Percentiles rank a stretch among this genome's conserved stretches.
Evolutionary conservation across 1,140 invertebrate genomes (phyloP).

Genomic region (Atta colombica): DNA sequence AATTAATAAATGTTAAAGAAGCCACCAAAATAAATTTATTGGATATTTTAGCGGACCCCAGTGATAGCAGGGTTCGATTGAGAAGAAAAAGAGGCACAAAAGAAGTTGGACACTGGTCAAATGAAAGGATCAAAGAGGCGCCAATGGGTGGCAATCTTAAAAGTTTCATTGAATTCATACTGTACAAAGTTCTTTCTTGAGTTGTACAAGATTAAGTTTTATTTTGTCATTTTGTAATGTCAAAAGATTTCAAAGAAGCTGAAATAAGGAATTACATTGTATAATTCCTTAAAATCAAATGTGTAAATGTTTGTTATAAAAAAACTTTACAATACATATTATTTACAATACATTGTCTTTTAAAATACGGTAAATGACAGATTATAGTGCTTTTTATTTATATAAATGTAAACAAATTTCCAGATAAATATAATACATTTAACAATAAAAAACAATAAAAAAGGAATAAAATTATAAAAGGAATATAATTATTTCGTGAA

Average conservation of each 20-base stretch:
- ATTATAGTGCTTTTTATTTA: conserved; percentile 4
- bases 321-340: neutral
- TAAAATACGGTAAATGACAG: neutral
- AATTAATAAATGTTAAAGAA: conserved; percentile 5
- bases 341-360: neutral
- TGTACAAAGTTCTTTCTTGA: conserved; percentile 41
- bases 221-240: neutral
- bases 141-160: conserved; percentile 64
- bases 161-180: conserved; percentile 65
- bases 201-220: neutral
- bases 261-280: neutral
- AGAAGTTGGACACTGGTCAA: conserved; percentile 66
- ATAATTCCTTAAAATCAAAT: neutral
- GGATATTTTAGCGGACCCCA: conserved; percentile 38
- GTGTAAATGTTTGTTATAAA: conserved; percentile 20
- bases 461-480: conserved; percentile 8
- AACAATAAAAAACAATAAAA: neutral
- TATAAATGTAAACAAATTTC: conserved; percentile 27
- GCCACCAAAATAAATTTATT: conserved; percentile 22
- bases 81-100: conserved; percentile 41
- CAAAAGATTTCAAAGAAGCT: neutral
- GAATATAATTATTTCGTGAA: neutral
- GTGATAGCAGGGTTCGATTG: conserved; percentile 30
- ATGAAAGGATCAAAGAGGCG: conserved; percentile 66
- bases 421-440: conserved; percentile 37